phyloP scores from a whole-genome alignment of 2,113 vertebrate species.

The Xiphophorus couchianus region DNA sequence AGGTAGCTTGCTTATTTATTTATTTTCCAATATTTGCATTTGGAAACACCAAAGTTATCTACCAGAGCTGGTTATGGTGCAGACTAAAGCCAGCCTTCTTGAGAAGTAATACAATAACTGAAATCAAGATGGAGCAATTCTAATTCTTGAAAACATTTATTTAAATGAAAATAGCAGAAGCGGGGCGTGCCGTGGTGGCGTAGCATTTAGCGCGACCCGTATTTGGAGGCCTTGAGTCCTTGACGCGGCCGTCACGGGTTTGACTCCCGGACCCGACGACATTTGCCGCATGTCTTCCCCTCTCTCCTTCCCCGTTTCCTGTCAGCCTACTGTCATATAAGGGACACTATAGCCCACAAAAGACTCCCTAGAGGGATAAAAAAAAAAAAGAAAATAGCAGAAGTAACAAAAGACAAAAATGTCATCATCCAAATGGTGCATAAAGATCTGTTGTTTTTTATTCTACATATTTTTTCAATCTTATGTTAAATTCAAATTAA shows the following conservation, averaged over 20 bases:
- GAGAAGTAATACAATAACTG: not conserved
- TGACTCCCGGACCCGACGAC: no score
- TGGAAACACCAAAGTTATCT: not conserved
- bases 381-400: not conserved
- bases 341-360: no score
- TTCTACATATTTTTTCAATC: not conserved
- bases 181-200: no score
- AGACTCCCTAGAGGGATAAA: no score
- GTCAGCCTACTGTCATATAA: no score
- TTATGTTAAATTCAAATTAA: not conserved
- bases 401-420: not conserved
- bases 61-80: not conserved
- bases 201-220: no score
- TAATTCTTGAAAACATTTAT: not conserved
- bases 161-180: not conserved
- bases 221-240: no score
- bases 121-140: no score
- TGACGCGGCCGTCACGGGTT: no score
- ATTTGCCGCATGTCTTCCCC: no score
- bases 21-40: not conserved
- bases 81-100: not conserved
- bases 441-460: not conserved
- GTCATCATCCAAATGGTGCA: not conserved
- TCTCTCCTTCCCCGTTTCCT: no score
- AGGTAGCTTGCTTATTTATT: constrained; percentile 62